Evolutionary conservation across 2,888 invertebrate species (phyloP).

Genomic region (Drosophila diplacantha): DNA sequence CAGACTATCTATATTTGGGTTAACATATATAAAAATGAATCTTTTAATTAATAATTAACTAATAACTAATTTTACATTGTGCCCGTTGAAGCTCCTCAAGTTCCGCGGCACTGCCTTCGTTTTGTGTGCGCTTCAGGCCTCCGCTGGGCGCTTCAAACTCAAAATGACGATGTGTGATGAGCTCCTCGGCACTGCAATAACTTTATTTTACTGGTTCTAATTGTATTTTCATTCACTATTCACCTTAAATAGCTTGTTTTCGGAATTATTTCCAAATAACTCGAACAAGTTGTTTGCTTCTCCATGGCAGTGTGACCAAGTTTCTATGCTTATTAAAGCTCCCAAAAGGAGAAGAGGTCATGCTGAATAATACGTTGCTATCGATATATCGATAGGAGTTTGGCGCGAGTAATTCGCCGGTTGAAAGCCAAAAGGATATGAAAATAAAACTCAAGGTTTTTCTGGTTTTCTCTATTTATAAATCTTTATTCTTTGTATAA

Average conservation of each 20-base stretch:
- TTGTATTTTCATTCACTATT: conserved; percentile 8
- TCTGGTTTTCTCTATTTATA: conserved; percentile 60
- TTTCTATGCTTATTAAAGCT: not conserved
- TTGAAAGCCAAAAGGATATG: rapidly evolving
- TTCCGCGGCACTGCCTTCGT: conserved; percentile 55
- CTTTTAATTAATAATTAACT: not conserved
- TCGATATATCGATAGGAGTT: conserved; percentile 13
- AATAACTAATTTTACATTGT: conserved; percentile 51
- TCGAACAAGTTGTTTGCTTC: not conserved
- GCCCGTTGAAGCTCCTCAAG: conserved; percentile 57
- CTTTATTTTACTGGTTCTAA: not conserved
- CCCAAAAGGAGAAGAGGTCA: not conserved
- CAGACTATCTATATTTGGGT: conserved; percentile 61
- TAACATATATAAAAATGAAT: conserved; percentile 25
- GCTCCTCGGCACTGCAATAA: conserved; percentile 55
- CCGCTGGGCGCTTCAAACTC: conserved; percentile 46
- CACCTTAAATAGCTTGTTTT: conserved; percentile 64
- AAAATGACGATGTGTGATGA: conserved; percentile 58
- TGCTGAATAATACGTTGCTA: not conserved
- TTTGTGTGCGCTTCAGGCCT: conserved; percentile 68
- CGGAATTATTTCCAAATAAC: conserved; percentile 52
- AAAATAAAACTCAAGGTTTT: not conserved
- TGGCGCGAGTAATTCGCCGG: not conserved
- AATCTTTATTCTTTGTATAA: conserved; percentile 69
- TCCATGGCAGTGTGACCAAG: conserved; percentile 17